These are phyloP conservation scores for Drosophila rellima DNA, from an alignment of 2,888 invertebrate species.

Conservation along the genomic window DNA sequence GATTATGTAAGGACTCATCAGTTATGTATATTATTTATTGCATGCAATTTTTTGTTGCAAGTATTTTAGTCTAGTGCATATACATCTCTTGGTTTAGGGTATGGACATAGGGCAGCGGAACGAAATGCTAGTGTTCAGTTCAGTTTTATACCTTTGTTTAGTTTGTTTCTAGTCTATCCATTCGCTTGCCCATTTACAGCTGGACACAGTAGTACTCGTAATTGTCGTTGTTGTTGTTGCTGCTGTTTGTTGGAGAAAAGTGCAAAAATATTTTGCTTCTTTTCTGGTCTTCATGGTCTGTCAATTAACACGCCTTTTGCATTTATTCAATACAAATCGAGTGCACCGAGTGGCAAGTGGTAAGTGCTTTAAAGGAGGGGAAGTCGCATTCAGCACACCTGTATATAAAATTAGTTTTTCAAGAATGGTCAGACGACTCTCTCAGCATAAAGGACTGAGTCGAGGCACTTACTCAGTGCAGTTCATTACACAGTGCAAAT, in stretches of 20 bases:
- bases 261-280: slow-evolving; percentile 63
- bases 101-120: slow-evolving; percentile 13
- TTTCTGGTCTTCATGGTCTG: slow-evolving; percentile 76
- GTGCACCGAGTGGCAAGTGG: slow-evolving; percentile 23
- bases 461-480: slow-evolving; percentile 32
- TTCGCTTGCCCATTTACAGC: slow-evolving; percentile 60
- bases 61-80: slow-evolving; percentile 15
- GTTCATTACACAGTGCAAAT: slow-evolving; percentile 76
- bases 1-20: too few relatives aligned
- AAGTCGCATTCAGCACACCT: slow-evolving; percentile 49
- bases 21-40: neutral
- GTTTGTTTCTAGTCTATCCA: slow-evolving; percentile 14
- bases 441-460: slow-evolving; percentile 12
- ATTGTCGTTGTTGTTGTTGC: slow-evolving; percentile 8
- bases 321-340: slow-evolving; percentile 82
- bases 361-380: neutral
- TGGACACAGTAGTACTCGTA: slow-evolving; percentile 28
- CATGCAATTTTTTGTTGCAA: slow-evolving; percentile 12
- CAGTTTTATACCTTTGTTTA: slow-evolving; percentile 15
- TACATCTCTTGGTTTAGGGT: neutral
- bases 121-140: slow-evolving; percentile 16
- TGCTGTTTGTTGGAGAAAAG: slow-evolving; percentile 47
- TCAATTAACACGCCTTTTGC: slow-evolving; percentile 82
- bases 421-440: slow-evolving; percentile 46
- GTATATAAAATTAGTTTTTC: slow-evolving; percentile 73